Evolutionary conservation across 2,113 vertebrate genomes (phyloP).

Genomic region (Cavia porcellus): DNA sequence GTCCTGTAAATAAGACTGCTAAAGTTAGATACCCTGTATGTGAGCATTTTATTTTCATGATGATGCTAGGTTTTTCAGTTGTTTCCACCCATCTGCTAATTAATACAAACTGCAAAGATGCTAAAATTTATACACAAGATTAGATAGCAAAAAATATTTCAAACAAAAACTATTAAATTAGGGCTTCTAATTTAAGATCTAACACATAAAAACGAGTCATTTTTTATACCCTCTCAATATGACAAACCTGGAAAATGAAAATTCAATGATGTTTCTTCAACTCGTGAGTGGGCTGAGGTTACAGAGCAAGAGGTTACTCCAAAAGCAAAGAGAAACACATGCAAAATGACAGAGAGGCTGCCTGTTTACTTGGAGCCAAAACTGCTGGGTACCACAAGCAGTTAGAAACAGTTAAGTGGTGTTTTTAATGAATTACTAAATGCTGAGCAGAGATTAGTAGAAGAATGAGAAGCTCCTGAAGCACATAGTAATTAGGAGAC

Average conservation of each 20-base stretch:
- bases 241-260: not conserved
- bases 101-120: not conserved
- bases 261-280: not conserved
- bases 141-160: constrained; percentile 2
- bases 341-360: not conserved
- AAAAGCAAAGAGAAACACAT: not conserved
- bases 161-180: not conserved
- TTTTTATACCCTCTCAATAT: not conserved
- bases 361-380: not conserved
- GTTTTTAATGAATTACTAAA: not conserved
- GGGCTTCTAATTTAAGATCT: not conserved
- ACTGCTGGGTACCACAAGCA: not conserved
- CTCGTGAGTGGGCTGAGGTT: not conserved
- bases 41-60: not conserved
- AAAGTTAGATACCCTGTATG: not conserved
- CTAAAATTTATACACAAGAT: not conserved
- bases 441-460: not conserved
- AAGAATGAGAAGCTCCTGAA: not conserved
- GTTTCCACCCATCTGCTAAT: not conserved
- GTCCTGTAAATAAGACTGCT: not conserved
- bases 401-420: not conserved
- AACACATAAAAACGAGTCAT: not conserved
- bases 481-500: not conserved
- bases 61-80: not conserved
- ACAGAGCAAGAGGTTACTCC: not conserved